Percentiles rank a stretch among this genome's conserved stretches.
Evolutionary conservation across 2,888 invertebrate genomes (phyloP).

Genomic region (Artemia sp.): DNA sequence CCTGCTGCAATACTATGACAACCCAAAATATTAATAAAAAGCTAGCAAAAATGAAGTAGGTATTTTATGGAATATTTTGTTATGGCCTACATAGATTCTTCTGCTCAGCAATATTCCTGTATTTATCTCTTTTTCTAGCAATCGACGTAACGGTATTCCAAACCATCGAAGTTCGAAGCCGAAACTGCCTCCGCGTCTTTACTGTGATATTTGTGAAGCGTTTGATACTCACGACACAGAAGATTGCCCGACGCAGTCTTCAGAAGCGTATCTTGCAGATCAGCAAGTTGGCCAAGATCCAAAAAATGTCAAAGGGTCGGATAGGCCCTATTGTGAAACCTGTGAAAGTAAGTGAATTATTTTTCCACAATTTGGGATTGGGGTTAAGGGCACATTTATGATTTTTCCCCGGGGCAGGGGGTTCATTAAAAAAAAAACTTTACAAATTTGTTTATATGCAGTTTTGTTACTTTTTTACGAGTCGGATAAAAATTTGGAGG

Average conservation of each 20-base stretch:
- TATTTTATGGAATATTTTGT: background rate
- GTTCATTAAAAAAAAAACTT: too few species aligned
- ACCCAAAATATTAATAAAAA: background rate
- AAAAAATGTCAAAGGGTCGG: conserved; percentile 29
- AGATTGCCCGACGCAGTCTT: conserved; percentile 75
- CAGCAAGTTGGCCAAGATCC: conserved; percentile 35
- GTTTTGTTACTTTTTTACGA: too few species aligned
- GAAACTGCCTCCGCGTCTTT: conserved; percentile 52
- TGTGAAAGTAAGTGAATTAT: conserved; percentile 56
- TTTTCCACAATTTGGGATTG: background rate
- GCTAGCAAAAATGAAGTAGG: background rate
- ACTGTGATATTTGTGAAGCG: conserved; percentile 93
- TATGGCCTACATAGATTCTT: background rate
- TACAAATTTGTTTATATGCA: too few species aligned
- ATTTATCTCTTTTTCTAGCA: background rate
- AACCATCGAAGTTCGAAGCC: conserved; percentile 19
- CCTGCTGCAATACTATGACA: too few species aligned
- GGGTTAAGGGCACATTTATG: too few species aligned
- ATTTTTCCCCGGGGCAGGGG: too few species aligned
- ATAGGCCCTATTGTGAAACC: conserved; percentile 69
- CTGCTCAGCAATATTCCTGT: too few species aligned
- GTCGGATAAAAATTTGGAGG: too few species aligned
- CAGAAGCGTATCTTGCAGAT: conserved; percentile 34
- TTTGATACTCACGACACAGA: conserved; percentile 95
- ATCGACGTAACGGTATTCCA: background rate